Percentiles rank a stretch among this genome's conserved stretches.
These are phyloP conservation scores for Patiria miniata DNA, from an alignment of 35 echinoderm and acorn worm genomes.

Conservation along the genomic window DNA sequence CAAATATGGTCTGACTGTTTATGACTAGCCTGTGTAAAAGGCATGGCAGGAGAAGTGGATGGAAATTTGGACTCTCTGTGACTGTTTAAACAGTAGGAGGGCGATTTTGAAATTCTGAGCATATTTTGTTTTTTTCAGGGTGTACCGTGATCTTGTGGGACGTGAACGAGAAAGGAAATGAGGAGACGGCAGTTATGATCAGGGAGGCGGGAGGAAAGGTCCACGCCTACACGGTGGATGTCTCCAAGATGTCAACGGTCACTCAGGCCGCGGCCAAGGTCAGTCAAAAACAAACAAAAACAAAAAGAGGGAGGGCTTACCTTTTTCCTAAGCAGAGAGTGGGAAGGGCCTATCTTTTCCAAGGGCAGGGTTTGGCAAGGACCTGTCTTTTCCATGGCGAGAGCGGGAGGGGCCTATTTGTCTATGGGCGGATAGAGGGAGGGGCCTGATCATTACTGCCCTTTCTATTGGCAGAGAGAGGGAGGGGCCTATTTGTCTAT, in stretches of 20 bases:
- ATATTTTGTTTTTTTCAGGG: background rate
- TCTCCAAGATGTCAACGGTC: conserved; percentile 64
- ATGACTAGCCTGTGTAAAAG: too few species aligned
- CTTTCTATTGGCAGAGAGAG: too few species aligned
- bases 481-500: too few species aligned
- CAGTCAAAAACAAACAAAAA: background rate
- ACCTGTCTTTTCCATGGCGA: background rate
- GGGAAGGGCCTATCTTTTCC: background rate
- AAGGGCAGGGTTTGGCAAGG: background rate
- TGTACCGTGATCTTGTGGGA: conserved; percentile 67
- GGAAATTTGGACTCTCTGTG: too few species aligned
- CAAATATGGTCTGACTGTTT: too few species aligned
- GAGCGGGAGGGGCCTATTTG: too few species aligned
- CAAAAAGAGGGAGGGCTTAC: background rate
- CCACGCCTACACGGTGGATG: conserved; percentile 69
- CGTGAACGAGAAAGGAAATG: conserved; percentile 44
- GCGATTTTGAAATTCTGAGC: too few species aligned
- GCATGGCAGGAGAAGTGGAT: too few species aligned
- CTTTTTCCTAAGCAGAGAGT: background rate
- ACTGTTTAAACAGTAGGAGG: too few species aligned
- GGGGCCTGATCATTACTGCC: too few species aligned
- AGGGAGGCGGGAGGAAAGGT: conserved; percentile 65
- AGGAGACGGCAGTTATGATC: conserved; percentile 60
- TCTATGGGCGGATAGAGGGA: too few species aligned
- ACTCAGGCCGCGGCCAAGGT: conserved; percentile 60